These are phyloP conservation scores for Myrmecobius fasciatus DNA, from an alignment of 2,113 vertebrate genomes.

Conservation along the genomic window DNA sequence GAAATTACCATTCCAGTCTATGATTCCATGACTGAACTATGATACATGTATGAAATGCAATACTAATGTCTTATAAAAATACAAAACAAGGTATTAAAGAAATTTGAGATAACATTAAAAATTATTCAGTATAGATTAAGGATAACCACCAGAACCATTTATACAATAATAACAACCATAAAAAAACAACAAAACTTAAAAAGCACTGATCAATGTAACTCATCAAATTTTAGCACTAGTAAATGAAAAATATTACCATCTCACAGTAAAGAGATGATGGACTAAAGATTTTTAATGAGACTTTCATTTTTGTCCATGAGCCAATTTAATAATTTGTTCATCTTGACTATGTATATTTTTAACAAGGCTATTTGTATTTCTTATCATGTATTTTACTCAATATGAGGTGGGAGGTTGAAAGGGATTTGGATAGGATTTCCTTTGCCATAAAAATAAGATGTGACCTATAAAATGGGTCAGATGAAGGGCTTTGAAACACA, in stretches of 20 bases:
- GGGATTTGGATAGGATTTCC: neutral
- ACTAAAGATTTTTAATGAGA: neutral
- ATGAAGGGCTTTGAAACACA: neutral
- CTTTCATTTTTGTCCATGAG: neutral
- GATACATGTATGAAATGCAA: neutral
- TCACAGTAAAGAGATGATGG: neutral
- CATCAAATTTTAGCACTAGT: neutral
- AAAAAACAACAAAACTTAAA: neutral
- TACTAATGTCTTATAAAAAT: neutral
- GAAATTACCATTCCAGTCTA: neutral
- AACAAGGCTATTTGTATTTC: neutral
- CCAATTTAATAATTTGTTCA: neutral
- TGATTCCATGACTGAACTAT: neutral
- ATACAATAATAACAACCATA: neutral
- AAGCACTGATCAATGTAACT: neutral
- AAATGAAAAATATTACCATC: neutral
- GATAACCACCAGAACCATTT: neutral
- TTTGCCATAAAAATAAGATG: neutral
- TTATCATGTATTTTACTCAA: neutral
- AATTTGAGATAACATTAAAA: neutral
- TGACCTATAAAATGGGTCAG: accelerated
- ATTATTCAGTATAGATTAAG: neutral
- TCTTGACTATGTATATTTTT: neutral
- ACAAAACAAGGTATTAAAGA: neutral
- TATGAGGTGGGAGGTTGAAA: neutral